Percentiles rank a stretch among this genome's conserved stretches.
Conservation (phyloP, 2,888 invertebrate genomes). For the Sphaeridia pumilis region DNA sequence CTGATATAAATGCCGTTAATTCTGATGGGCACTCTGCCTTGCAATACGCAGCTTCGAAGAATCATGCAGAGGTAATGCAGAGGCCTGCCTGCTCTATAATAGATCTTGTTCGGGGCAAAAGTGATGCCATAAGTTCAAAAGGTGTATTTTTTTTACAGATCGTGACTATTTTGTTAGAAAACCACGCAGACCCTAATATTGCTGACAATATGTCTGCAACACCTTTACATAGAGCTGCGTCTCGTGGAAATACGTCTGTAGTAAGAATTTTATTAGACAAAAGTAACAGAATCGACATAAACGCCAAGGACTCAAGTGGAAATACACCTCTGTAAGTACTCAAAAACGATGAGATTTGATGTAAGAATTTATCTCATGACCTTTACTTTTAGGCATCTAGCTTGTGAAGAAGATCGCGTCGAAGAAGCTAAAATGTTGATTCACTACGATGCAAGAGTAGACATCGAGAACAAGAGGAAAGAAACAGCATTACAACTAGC, state of each 20-base stretch:
- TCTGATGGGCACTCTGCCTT: slow-evolving; percentile 64
- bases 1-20: slow-evolving; percentile 60
- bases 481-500: slow-evolving; percentile 54
- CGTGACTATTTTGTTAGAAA: slow-evolving; percentile 52
- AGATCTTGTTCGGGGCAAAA: background rate
- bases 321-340: slow-evolving; percentile 60
- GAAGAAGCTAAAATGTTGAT: slow-evolving; percentile 55
- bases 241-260: slow-evolving; percentile 57
- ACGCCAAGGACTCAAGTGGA: slow-evolving; percentile 56
- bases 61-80: slow-evolving; percentile 54
- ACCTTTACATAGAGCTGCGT: slow-evolving; percentile 67
- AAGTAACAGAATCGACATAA: slow-evolving; percentile 41
- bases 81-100: background rate
- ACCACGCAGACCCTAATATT: slow-evolving; percentile 58
- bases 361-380: background rate
- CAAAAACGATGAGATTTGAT: background rate
- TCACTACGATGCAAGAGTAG: slow-evolving; percentile 51
- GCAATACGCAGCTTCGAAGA: slow-evolving; percentile 77
- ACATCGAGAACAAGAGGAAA: slow-evolving; percentile 52
- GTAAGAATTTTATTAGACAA: slow-evolving; percentile 54
- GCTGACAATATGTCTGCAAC: slow-evolving; percentile 57
- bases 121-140: too few relatives aligned
- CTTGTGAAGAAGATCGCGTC: slow-evolving; percentile 66
- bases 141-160: slow-evolving; percentile 44
- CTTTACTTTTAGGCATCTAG: slow-evolving; percentile 50